Base-by-base conservation (phyloP, 2,113 vertebrate genomes). In the Ranitomeya imitator region DNA sequence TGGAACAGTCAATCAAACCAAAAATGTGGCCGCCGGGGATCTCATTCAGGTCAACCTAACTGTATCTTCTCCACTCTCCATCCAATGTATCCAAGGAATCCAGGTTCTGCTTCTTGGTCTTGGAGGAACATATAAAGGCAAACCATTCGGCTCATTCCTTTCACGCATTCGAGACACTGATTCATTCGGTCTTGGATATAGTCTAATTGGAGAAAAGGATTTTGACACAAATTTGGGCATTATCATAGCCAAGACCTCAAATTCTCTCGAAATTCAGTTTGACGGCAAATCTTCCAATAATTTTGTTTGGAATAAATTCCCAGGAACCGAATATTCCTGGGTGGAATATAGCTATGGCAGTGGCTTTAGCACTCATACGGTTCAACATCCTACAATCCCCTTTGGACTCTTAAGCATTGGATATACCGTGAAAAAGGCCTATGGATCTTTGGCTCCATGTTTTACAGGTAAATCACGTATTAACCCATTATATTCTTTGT, bases 361-460 rank as follows among this genome's bases (percentile, higher is more conserved):
- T 51, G 55, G 55, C 19, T 85, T 73, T 13, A 73, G 54, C 26
- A 51, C n/a, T 26, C 77, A 79, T n/a, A 19, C 8, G 0, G 23
- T 86, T 63, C 12, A 65, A 6, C 59, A 86, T 57, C 45, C 63
- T 37, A 69, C 45, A 69, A 0, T 12, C 23, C n/a, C 76, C 1
- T 86, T 86, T 45, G 85, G 77, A 54, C 61, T 86, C 37, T 19
- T 79, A 13, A 80, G 61, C 52, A 86, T 80, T 37, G 77, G 77
- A 14, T 79, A 31, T 16, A 52, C 45, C 23, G 0, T n/a, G 23
- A 31, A 45, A 7, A 67, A 12, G 15, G 61, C 60, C 14, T 86
- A 86, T 45, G 85, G 76, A 55, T 80, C 85, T 37, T 5, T 57
- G 15, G 85, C 85, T 19, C 76, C 85, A 4, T 79, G 45, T 54